A percentile compares a stretch with the other conserved stretches of the same genome.
phyloP scores from a whole-genome alignment of 1,140 invertebrate genomes.

The Meloidogyne exigua region DNA sequence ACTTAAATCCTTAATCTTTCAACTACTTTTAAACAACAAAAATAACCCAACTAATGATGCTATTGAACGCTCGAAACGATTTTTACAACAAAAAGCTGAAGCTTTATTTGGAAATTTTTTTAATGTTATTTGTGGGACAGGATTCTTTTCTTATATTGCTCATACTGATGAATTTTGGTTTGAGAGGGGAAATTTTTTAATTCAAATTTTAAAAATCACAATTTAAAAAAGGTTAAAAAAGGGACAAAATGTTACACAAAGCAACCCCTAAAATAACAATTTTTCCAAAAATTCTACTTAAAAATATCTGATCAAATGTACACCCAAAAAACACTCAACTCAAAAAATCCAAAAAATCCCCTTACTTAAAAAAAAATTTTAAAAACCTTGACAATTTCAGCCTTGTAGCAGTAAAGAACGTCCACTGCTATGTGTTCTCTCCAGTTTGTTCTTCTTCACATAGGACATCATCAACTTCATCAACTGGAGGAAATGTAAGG shows the following conservation, averaged over 20 bases:
- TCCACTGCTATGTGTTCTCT: constrained; percentile 51
- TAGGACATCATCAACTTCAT: constrained; percentile 17
- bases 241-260: no score
- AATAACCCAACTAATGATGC: constrained; percentile 32
- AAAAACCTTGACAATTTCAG: constrained; percentile 11
- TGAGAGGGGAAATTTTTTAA: not conserved
- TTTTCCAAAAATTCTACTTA: no score
- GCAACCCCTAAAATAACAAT: no score
- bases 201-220: no score
- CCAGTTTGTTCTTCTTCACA: constrained; percentile 33
- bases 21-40: constrained; percentile 12
- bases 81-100: constrained; percentile 42
- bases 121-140: constrained; percentile 54
- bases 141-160: constrained; percentile 53
- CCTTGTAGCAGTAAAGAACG: constrained; percentile 26
- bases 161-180: constrained; percentile 52
- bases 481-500: constrained; percentile 23
- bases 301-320: no score
- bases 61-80: constrained; percentile 45
- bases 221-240: no score
- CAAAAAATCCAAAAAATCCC: no score
- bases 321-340: no score
- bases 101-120: constrained; percentile 44
- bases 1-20: constrained; percentile 22
- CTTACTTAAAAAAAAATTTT: no score